Evolutionary conservation across 2,797 vertebrate species (phyloP).

Genomic region (Ceryle rudis): DNA sequence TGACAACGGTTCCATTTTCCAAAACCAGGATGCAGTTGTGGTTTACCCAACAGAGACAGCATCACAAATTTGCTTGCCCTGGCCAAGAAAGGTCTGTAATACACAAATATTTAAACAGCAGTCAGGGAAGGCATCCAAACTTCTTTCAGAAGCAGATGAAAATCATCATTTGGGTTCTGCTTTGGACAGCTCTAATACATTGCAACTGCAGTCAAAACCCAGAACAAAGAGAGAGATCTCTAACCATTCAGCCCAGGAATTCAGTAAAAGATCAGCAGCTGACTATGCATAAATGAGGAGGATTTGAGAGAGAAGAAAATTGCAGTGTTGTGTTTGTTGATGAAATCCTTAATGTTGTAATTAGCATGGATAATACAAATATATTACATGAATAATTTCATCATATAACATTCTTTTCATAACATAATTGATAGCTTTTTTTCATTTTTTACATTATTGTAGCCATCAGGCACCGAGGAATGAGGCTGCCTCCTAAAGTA

Average conservation of each 20-base stretch:
- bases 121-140: not conserved
- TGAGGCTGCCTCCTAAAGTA: not conserved
- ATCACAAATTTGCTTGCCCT: not conserved
- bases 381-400: not conserved
- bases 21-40: not conserved
- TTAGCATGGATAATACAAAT: not conserved
- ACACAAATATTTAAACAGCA: not conserved
- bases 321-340: not conserved
- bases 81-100: not conserved
- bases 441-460: not conserved
- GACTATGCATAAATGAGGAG: not conserved
- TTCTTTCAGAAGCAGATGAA: not conserved
- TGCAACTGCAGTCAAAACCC: not conserved
- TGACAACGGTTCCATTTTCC: not conserved
- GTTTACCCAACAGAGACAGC: not conserved
- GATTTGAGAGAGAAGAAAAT: not conserved
- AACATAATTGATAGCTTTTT: not conserved
- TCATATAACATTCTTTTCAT: not conserved
- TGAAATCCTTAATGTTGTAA: not conserved
- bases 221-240: not conserved
- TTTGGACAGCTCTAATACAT: not conserved
- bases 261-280: not conserved
- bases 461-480: not conserved
- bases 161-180: not conserved
- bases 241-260: not conserved